These are phyloP conservation scores for Notiomystis cincta DNA, from an alignment of 2,113 vertebrate species.

Conservation along the genomic window DNA sequence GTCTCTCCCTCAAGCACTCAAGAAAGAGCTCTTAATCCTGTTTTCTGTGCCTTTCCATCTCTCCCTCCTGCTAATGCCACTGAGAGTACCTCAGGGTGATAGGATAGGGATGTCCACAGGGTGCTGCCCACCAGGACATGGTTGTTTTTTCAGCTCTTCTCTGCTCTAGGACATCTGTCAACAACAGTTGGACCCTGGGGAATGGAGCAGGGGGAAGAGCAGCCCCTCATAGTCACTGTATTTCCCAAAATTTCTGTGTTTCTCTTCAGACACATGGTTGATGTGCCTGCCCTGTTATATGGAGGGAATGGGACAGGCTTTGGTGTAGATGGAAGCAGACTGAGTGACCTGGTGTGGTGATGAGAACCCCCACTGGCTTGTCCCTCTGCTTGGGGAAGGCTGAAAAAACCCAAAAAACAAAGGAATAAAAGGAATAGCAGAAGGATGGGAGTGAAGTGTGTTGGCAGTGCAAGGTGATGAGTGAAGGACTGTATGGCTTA, in stretches of 20 bases:
- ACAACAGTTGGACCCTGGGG: neutral
- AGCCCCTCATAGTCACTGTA: neutral
- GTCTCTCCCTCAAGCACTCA: neutral
- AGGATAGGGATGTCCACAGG: neutral
- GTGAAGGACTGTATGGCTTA: neutral
- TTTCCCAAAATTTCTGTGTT: neutral
- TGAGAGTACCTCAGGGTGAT: neutral
- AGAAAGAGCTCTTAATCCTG: neutral
- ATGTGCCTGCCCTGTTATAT: neutral
- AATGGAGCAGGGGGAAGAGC: neutral
- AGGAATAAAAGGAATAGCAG: neutral
- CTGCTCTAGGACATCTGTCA: neutral
- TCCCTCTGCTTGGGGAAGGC: neutral
- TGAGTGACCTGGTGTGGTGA: neutral
- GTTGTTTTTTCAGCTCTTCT: neutral
- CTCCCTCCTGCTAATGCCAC: neutral
- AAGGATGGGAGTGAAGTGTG: neutral
- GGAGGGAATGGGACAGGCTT: neutral
- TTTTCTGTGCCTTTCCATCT: neutral
- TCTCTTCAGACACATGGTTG: neutral
- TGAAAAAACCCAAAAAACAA: neutral
- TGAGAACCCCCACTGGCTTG: neutral
- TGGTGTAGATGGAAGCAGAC: neutral
- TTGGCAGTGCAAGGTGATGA: slow-evolving; percentile 25
- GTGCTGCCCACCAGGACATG: neutral